phyloP scores from a whole-genome alignment of 2,888 invertebrate genomes.

The Dioctria rufipes region DNA sequence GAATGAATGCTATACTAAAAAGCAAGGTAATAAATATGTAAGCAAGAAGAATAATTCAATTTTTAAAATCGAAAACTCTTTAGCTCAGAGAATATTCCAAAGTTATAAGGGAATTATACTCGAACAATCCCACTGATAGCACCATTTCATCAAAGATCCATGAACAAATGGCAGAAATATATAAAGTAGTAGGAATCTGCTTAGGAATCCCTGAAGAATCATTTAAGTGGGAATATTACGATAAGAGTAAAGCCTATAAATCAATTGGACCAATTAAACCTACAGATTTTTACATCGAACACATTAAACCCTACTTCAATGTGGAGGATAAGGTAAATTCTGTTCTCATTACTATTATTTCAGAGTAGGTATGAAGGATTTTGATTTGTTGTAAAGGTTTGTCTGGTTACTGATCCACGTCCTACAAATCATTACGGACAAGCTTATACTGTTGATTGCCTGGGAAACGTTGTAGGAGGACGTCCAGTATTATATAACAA shows the following conservation, averaged over 20 bases:
- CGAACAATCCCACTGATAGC: conserved; percentile 75
- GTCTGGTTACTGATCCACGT: conserved; percentile 89
- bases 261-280: conserved; percentile 84
- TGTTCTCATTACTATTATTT: not conserved
- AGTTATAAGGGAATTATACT: conserved; percentile 78
- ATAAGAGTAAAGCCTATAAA: conserved; percentile 83
- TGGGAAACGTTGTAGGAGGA: conserved; percentile 91
- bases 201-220: conserved; percentile 84
- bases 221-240: conserved; percentile 89
- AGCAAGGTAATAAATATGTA: conserved; percentile 78
- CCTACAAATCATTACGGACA: conserved; percentile 83
- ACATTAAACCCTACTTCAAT: conserved; percentile 84
- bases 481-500: conserved; percentile 87
- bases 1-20: conserved; percentile 85
- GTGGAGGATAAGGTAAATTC: conserved; percentile 83
- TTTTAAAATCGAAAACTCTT: conserved; percentile 61
- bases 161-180: conserved; percentile 83
- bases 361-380: not conserved
- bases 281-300: conserved; percentile 83
- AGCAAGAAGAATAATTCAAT: not conserved
- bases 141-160: conserved; percentile 77
- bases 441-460: conserved; percentile 87
- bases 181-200: conserved; percentile 87
- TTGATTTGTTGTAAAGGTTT: conserved; percentile 74
- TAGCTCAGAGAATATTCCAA: conserved; percentile 87